Conservation (phyloP, 1,140 invertebrate genomes). For the Oryctes rhinoceros region DNA sequence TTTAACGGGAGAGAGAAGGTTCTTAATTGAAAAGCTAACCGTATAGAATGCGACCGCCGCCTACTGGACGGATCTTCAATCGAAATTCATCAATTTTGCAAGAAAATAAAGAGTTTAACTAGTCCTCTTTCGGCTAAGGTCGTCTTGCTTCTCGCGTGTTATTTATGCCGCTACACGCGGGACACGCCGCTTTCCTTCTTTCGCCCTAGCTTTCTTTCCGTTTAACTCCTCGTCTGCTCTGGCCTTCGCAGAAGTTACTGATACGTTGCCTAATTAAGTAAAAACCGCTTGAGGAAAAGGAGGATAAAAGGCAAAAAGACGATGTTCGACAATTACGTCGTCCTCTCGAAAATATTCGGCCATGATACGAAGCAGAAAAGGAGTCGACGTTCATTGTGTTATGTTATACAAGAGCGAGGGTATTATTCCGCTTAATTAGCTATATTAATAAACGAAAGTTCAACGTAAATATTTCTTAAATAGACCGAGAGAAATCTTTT, state of each 20-base stretch:
- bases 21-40: constrained; percentile 40
- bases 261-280: constrained; percentile 9
- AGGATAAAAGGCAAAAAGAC: background rate
- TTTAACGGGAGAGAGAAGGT: background rate
- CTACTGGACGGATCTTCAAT: constrained; percentile 37
- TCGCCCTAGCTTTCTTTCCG: background rate
- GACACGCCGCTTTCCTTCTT: background rate
- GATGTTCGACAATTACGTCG: no score
- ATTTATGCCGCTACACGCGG: constrained; percentile 34
- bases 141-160: constrained; percentile 1
- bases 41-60: background rate
- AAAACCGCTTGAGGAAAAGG: background rate
- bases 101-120: constrained; percentile 42
- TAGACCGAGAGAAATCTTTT: no score
- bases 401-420: no score
- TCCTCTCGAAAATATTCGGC: no score
- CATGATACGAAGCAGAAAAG: no score
- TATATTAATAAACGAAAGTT: no score
- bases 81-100: constrained; percentile 44
- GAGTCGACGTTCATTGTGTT: no score
- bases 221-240: background rate
- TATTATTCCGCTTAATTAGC: no score
- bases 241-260: background rate
- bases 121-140: no score
- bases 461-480: no score